A percentile compares a stretch with the other conserved stretches of the same genome.
These are phyloP conservation scores for Diadumene lineata DNA, from an alignment of 92 coral and sea anemone genomes.

Conservation along the genomic window DNA sequence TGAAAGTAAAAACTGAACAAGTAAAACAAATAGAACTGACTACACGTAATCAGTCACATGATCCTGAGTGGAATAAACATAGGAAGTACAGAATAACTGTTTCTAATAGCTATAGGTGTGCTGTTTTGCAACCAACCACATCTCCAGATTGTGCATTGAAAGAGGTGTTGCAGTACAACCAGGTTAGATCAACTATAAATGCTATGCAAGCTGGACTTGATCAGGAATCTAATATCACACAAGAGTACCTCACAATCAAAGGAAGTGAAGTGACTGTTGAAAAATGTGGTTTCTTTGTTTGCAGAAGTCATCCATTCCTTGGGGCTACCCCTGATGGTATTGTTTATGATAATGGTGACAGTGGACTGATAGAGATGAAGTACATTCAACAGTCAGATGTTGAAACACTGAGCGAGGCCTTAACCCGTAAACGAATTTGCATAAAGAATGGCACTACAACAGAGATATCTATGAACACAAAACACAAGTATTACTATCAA, in stretches of 20 bases:
- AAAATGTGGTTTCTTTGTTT: conserved; percentile 57
- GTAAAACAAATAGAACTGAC: conserved; percentile 16
- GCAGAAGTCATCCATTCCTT: conserved; percentile 45
- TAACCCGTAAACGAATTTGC: too few species aligned
- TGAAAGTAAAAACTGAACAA: conserved; percentile 25
- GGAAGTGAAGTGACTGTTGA: conserved; percentile 28
- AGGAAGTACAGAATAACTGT: conserved; percentile 53
- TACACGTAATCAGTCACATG: conserved; percentile 40
- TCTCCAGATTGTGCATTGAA: conserved; percentile 46
- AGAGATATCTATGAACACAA: too few species aligned
- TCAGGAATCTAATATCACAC: conserved; percentile 38
- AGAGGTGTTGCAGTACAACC: conserved; percentile 43
- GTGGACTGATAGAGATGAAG: conserved; percentile 53
- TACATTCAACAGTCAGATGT: conserved; percentile 43
- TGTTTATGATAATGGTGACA: conserved; percentile 34
- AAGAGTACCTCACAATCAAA: conserved; percentile 32
- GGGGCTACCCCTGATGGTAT: conserved; percentile 72
- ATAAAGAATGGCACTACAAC: too few species aligned
- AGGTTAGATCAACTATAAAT: conserved; percentile 27
- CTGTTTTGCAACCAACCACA: conserved; percentile 31
- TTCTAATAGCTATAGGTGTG: conserved; percentile 48
- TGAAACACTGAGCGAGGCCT: too few species aligned
- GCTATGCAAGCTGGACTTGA: conserved; percentile 49
- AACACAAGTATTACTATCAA: too few species aligned
- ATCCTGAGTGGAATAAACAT: conserved; percentile 37